Conservation (phyloP, 2,888 invertebrate genomes). For the Drosophila anceps region DNA sequence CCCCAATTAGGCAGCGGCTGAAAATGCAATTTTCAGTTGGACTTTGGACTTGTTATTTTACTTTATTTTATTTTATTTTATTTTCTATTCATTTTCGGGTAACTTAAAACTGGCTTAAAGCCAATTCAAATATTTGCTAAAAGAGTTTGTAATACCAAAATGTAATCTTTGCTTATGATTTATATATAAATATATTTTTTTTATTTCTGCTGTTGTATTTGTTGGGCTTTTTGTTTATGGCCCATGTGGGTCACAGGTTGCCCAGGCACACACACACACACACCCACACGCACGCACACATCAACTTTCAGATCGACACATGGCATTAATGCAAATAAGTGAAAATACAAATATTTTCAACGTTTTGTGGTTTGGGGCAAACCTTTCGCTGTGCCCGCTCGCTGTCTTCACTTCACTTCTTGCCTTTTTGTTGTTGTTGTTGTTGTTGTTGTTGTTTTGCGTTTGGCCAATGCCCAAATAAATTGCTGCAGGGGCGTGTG, state of each 20-base stretch:
- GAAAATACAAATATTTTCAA: conserved; percentile 80
- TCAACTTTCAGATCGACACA: conserved; percentile 55
- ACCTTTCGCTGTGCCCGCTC: conserved; percentile 50
- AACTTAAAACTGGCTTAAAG: conserved; percentile 7
- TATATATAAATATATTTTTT: conserved; percentile 19
- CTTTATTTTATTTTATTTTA: no score
- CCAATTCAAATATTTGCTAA: conserved; percentile 21
- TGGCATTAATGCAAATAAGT: conserved; percentile 78
- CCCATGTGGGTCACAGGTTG: conserved; percentile 45
- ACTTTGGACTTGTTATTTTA: no score
- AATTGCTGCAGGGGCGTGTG: conserved; percentile 39
- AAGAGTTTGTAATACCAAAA: conserved; percentile 33
- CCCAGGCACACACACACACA: conserved; percentile 18
- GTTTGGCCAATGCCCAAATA: conserved; percentile 42
- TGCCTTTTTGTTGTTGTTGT: not conserved
- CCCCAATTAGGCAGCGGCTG: not conserved
- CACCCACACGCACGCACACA: conserved; percentile 25
- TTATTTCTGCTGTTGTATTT: conserved; percentile 3
- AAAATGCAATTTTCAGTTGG: not conserved
- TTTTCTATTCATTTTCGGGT: not conserved
- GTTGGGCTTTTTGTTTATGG: conserved; percentile 27
- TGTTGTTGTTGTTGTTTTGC: conserved; percentile 3
- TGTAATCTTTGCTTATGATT: conserved; percentile 60
- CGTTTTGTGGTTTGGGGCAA: conserved; percentile 71
- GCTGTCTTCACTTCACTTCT: not conserved